Evolutionary conservation across 2,888 invertebrate species (phyloP).

Genomic region (Dione juno): DNA sequence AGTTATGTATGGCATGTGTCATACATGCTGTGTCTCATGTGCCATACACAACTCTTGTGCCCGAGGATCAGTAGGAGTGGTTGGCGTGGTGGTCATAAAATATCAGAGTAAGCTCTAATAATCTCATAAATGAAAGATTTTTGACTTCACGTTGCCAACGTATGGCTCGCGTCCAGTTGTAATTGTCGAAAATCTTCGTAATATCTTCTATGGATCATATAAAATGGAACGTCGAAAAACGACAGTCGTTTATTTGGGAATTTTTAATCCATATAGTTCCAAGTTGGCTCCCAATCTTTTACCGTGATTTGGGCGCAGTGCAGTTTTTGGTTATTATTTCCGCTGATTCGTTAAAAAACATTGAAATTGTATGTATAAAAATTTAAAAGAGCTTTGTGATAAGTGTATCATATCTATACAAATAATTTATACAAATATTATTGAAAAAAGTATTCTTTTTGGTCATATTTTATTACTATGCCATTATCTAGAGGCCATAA

Average conservation of each 20-base stretch:
- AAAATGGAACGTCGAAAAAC: slow-evolving; percentile 26
- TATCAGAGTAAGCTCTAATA: not conserved
- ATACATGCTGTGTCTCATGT: too few relatives aligned
- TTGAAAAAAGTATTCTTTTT: too few relatives aligned
- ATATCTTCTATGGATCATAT: slow-evolving; percentile 21
- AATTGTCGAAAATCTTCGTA: slow-evolving; percentile 37
- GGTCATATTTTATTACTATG: too few relatives aligned
- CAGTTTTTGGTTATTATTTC: not conserved
- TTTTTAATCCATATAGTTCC: slow-evolving; percentile 20
- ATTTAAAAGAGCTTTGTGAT: too few relatives aligned
- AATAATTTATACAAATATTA: too few relatives aligned
- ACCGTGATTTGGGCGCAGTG: slow-evolving; percentile 11
- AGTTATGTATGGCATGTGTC: too few relatives aligned
- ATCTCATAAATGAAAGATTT: slow-evolving; percentile 8
- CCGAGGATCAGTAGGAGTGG: too few relatives aligned
- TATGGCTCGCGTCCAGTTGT: slow-evolving; percentile 37
- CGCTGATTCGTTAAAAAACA: not conserved
- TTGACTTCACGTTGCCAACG: slow-evolving; percentile 12
- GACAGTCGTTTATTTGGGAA: slow-evolving; percentile 20
- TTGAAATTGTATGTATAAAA: not conserved
- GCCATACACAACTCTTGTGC: too few relatives aligned
- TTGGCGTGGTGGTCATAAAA: not conserved
- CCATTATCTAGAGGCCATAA: too few relatives aligned
- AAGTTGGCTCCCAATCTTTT: slow-evolving; percentile 4
- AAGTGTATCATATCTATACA: too few relatives aligned